phyloP scores from a whole-genome alignment of 2,113 vertebrate genomes.

The Myrmophylax atrothorax region DNA sequence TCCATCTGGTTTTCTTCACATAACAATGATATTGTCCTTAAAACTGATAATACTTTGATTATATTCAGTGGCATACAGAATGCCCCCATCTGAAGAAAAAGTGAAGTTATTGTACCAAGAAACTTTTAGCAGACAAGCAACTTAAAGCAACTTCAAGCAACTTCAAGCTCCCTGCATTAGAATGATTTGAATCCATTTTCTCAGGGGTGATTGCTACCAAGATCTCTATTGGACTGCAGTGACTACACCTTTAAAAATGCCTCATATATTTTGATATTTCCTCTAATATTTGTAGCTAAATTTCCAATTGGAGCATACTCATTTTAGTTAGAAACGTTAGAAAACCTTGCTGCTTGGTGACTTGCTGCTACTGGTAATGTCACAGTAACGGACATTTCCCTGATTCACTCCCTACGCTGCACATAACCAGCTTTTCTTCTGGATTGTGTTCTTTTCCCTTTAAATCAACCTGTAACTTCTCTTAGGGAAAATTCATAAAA shows the following conservation, averaged over 20 bases:
- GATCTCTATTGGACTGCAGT: background rate
- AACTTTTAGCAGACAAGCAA: background rate
- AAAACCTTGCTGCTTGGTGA: background rate
- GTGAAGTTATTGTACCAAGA: background rate
- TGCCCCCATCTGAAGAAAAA: background rate
- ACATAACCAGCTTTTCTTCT: background rate
- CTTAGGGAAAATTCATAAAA: background rate
- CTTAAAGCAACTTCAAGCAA: background rate
- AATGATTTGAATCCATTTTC: background rate
- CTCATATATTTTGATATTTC: background rate
- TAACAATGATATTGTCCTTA: background rate
- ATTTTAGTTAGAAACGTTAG: background rate
- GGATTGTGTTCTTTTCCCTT: background rate
- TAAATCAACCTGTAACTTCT: conserved; percentile 15
- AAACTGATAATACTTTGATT: background rate
- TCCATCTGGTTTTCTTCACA: background rate
- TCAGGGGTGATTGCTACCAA: background rate
- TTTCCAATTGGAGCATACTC: background rate
- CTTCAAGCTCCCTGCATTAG: background rate
- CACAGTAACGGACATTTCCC: background rate
- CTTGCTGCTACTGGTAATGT: background rate
- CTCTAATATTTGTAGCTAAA: background rate
- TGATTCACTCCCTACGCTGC: background rate
- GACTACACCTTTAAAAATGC: background rate
- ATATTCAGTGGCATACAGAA: background rate